Conservation (phyloP, 2,113 vertebrate genomes). For the Steatornis caripensis region DNA sequence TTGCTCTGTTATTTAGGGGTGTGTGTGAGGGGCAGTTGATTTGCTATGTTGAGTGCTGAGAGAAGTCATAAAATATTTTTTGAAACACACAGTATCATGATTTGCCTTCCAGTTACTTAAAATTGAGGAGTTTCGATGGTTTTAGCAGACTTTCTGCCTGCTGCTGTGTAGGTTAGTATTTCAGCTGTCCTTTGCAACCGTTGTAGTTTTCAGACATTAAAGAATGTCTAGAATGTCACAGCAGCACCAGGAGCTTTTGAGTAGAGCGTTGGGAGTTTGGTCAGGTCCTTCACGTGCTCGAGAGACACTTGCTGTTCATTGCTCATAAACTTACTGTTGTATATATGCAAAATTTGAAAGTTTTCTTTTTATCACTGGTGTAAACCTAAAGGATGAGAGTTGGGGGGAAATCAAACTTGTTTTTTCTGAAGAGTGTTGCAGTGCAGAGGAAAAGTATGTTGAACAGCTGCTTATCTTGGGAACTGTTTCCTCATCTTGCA, state of each 20-base stretch:
- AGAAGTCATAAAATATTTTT: not conserved
- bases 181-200: not conserved
- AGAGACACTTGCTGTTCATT: not conserved
- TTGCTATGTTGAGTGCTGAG: not conserved
- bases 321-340: not conserved
- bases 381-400: not conserved
- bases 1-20: not conserved
- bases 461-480: not conserved
- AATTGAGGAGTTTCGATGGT: not conserved
- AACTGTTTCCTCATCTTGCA: not conserved
- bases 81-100: not conserved
- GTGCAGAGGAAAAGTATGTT: not conserved
- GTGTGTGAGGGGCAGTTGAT: not conserved
- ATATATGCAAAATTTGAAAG: not conserved
- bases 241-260: not conserved
- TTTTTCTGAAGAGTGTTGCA: not conserved
- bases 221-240: not conserved
- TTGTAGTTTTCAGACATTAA: not conserved
- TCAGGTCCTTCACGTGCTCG: not conserved
- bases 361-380: not conserved
- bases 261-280: not conserved
- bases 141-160: not conserved
- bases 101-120: not conserved
- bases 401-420: not conserved
- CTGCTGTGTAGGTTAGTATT: not conserved